Evolutionary conservation across 2,888 invertebrate genomes (phyloP).

Genomic region (Agonopterix alstromeriana): DNA sequence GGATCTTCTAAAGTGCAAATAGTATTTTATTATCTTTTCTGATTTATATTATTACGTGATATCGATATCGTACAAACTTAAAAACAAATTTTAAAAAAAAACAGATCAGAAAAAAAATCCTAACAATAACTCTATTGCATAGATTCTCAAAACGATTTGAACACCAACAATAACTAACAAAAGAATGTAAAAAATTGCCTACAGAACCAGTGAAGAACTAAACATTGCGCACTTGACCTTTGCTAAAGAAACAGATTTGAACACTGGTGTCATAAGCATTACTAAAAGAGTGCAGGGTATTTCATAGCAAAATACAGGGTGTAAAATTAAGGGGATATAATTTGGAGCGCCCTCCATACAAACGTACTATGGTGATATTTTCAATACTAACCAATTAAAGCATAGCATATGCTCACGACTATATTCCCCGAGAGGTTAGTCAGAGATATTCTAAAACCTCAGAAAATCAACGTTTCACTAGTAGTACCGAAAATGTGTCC

Average conservation of each 20-base stretch:
- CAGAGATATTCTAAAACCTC: no score
- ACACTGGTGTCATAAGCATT: conserved; percentile 38
- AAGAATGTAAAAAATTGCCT: conserved; percentile 5
- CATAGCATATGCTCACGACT: no score
- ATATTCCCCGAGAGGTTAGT: no score
- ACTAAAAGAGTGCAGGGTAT: conserved; percentile 42
- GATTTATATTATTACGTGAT: no score
- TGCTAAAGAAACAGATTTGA: conserved; percentile 14
- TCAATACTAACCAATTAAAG: no score
- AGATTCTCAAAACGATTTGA: conserved; percentile 1
- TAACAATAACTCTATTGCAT: not conserved
- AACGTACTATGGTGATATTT: no score
- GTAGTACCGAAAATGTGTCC: no score
- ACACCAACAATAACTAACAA: conserved; percentile 2
- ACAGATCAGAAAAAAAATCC: not conserved
- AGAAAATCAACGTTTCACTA: no score
- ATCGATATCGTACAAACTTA: not conserved
- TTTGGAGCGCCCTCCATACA: no score
- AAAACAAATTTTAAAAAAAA: not conserved
- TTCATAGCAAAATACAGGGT: conserved; percentile 2
- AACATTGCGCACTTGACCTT: conserved; percentile 12
- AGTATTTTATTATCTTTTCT: no score
- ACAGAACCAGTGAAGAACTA: conserved; percentile 10
- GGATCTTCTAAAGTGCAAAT: no score
- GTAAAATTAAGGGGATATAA: no score